These are phyloP conservation scores for Tetranychus truncatus DNA, from an alignment of 2,888 invertebrate genomes.

Conservation along the genomic window DNA sequence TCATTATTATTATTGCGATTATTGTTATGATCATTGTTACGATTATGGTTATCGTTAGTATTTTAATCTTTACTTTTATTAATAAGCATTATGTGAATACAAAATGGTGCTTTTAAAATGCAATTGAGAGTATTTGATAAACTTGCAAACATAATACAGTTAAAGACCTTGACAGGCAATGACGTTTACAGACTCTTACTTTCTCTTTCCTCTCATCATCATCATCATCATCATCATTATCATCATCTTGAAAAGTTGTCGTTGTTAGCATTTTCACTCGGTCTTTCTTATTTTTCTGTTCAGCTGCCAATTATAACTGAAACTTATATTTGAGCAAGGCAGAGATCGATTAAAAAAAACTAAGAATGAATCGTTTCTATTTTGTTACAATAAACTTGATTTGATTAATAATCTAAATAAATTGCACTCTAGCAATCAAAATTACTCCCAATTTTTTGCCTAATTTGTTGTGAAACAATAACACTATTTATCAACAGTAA, in stretches of 20 bases:
- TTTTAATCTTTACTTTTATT: neutral
- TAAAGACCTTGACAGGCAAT: neutral
- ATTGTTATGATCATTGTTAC: neutral
- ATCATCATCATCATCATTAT: neutral
- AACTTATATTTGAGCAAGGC: neutral
- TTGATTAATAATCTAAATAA: too few species aligned
- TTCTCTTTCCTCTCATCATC: neutral
- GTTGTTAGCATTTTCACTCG: neutral
- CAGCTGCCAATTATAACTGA: neutral
- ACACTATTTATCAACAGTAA: too few species aligned
- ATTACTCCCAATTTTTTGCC: too few species aligned
- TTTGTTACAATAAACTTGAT: neutral
- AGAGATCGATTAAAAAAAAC: slow-evolving; percentile 8
- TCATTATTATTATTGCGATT: neutral
- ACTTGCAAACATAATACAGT: neutral
- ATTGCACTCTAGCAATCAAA: too few species aligned
- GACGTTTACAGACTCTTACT: neutral
- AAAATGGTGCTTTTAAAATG: neutral
- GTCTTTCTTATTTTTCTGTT: neutral
- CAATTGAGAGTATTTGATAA: neutral
- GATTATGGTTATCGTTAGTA: neutral
- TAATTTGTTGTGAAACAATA: too few species aligned
- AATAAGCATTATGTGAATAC: neutral
- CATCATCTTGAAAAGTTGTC: neutral
- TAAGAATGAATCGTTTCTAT: neutral